Evolutionary conservation across 2,888 invertebrate genomes (phyloP), one percentile per base, ranked within the genome.

Genomic region (Sphaerophoria rueppellii): DNA sequence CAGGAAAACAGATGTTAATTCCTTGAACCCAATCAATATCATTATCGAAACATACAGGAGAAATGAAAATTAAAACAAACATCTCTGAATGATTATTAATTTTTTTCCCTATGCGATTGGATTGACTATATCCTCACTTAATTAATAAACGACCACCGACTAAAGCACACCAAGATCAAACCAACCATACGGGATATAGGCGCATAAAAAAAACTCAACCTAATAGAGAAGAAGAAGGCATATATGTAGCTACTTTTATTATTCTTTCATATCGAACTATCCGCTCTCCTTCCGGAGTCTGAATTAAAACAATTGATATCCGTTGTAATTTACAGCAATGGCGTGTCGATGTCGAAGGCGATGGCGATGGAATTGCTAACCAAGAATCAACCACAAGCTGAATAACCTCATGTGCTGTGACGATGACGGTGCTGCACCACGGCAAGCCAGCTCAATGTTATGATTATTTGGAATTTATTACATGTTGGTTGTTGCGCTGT

Each of bases 71-170:
- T 54, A 54, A 72, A 72, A 65, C 48, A 60, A 74, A 34, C 48
- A 76, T 60, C 9, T 72, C 71, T 76, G 55, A 88, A 83, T 87
- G 87, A 88, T 83, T 85, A 83, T 88, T 89, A 90, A 90, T 90
- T 89, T 89, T 89, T 89, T 88, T 87, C 34, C 87, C 89, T 88
- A 89, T 88, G 89, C 89, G 90, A 43, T 9, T 6, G 9, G 6
- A 90, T 90, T 89, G 90, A 91, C 89, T 88, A 90, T 90, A 91
- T 91, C 91, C 91, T 90, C 88, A 89, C 88, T 89, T 88, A 89
- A 90, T 91, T 80, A 89, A 88, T 88, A 90, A 90, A 89, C 88
- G 87, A 34, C 63, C 70, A 89, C 87, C 82, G 86, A 85, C 43
- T 9, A 11, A 43, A 43, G 43, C 43, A 43, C 9, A 43, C 4